Evolutionary conservation across 2,888 invertebrate genomes (phyloP), one percentile per base, ranked within the genome.

Genomic region (Autographa pulchrina): DNA sequence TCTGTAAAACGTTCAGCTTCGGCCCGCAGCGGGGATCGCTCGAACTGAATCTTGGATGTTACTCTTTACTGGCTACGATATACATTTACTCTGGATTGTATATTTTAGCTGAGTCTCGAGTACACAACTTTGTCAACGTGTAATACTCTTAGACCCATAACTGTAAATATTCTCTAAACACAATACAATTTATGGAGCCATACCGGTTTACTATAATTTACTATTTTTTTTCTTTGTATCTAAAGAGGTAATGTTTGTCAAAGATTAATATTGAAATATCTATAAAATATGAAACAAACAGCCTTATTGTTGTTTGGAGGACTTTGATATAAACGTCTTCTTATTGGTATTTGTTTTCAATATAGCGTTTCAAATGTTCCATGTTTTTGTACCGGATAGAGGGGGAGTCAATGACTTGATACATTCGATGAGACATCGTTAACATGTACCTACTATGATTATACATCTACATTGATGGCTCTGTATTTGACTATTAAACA

Each of bases 401-500:
- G 88, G 86, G 91, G 89, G 86, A 82, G 83, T 86, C 84, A 84
- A 86, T 83, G 87, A 89, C 87, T 74, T 77, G 72, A 72, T 84
- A 80, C 77, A 83, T 88, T 85, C 80, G 75, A 85, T 84, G 84
- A 77, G 86, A 88, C 86, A 86, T 85, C 81, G 81, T 88, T 87
- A 86, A 90, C 85, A 74, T 85, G 88, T 89, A 84, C 67, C 80
- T 75, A 70, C 89, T 91, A 91, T 91, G 90, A 89, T 90, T 89
- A 86, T 86, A 86, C 88, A 90, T 92, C 93, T 92, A 93, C 86
- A 87, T 92, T 92, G 90, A 90, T 92, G 92, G 91, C 92, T 95
- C 93, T 95, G 93, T 93, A 94, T 94, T 91, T 93, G 89, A 92
- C 95, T 95, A 95, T 95, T 94, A 95, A 92, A 92, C 87, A 90